Base-by-base conservation (phyloP, 2,797 vertebrate species). In the Tenualosa ilisha region DNA sequence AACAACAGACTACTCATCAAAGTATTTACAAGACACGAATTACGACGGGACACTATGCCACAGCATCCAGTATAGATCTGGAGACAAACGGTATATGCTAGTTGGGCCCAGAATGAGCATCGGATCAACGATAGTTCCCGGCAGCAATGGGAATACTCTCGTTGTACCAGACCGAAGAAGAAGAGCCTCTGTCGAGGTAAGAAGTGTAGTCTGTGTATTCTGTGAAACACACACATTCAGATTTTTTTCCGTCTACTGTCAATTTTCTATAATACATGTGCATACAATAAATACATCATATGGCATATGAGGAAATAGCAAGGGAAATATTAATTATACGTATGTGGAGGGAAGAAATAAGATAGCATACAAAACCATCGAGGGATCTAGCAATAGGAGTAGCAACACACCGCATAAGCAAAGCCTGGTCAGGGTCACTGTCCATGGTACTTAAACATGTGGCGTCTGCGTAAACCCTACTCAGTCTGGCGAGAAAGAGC, bases 51-150 rank as follows among this genome's bases (percentile, higher is more conserved):
- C 84, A 56, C 50, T 84, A 15, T 84, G 84, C 72, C 54, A 51
- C 72, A 92, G 91, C 87, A 91, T 92, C 88, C 91, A 92, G 88
- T 92, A 92, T 90, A 89, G 90, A 90, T 91, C 90, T 65, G 91
- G 90, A 88, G 91, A 92, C 79, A 92, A 89, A 86, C 90, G 90
- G 6, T 92, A 91, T 89, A 91, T 92, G 90, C 82, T 92, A 50
- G 89, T 91, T 87, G 91, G 90, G 86, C 91, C 91, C 85, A 90
- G 89, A 84, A 91, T 92, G 91, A 92, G 90, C 88, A 85, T 90
- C 82, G 91, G 89, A 72, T 92, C 90, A 15, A 88, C 90, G 82
- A 90, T 91, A 81, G 91, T 87, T 54, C 86, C 88, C 0, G 89
- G 87, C 24, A 88, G 88, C 84, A 88, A 88, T 87, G 87, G 86